Conservation (phyloP, 2,797 vertebrate genomes). For the Bovichtus variegatus region DNA sequence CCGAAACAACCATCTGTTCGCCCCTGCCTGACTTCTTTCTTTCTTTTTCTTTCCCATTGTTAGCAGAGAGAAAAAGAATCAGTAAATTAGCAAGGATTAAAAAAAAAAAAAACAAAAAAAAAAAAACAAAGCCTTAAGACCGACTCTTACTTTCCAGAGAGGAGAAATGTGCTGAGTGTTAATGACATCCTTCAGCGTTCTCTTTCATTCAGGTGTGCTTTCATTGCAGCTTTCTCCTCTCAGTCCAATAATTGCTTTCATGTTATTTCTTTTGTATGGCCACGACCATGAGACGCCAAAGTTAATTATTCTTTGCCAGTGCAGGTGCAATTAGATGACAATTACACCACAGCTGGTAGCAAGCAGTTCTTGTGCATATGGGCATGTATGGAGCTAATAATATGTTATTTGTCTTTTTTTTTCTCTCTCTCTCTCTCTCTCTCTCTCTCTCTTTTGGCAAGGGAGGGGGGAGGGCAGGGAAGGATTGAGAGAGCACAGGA, state of each 20-base stretch:
- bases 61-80: conserved; percentile 2
- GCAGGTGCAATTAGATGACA: conserved; percentile 88
- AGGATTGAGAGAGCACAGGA: conserved; percentile 49
- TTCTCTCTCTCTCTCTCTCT: too few relatives aligned
- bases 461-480: conserved; percentile 22
- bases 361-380: conserved; percentile 71
- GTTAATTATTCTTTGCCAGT: conserved; percentile 84
- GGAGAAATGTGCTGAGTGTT: conserved; percentile 51
- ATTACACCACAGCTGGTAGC: conserved; percentile 87
- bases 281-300: conserved; percentile 77
- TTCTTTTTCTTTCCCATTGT: conserved; percentile 57
- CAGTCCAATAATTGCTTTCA: conserved; percentile 77
- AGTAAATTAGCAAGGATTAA: conserved; percentile 16
- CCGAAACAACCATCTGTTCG: conserved; percentile 82
- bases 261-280: conserved; percentile 80
- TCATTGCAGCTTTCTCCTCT: conserved; percentile 54
- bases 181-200: conserved; percentile 76
- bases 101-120: too few relatives aligned
- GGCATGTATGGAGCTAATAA: conserved; percentile 78
- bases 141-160: conserved; percentile 48
- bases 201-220: conserved; percentile 74
- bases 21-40: conserved; percentile 55
- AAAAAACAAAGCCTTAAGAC: conserved; percentile 25
- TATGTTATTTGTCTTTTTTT: conserved; percentile 64
- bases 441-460: conserved; percentile 5